Base-by-base conservation (phyloP, 2,113 vertebrate genomes). In the Polypterus bichir region DNA sequence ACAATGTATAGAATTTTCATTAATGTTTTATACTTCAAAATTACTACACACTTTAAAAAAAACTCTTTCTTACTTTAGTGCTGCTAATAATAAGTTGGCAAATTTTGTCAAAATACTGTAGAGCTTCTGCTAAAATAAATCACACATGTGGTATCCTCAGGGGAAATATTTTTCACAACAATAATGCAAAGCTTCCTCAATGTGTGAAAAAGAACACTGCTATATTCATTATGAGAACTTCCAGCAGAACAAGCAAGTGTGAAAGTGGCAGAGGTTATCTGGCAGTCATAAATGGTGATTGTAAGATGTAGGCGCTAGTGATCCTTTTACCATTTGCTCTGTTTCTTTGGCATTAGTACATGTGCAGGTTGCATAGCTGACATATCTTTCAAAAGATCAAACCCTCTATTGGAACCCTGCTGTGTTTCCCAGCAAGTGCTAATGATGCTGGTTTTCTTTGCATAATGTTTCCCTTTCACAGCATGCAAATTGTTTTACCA, bases 211-310 rank as follows among this genome's bases (percentile, higher is more conserved):
- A 27, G 27, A 27, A 82, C 77, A 76, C 82, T 87, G 81, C 69
- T 83, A 80, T 74, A 82, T 83, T 81, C 85, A 86, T 87, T 79
- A 86, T 63, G 59, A 64, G 9, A 73, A 73, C 74, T 64, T 67
- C 78, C 80, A 81, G 70, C 62, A 71, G 78, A 81, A 73, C 65
- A 74, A 65, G 27, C 11, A 5, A 64, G 59, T 78, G 74, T 65
- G 66, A 60, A 68, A 27, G 44, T 76, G 66, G 3, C 64, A 69
- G 0, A 0, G 56, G 65, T 65, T 66, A 75, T 73, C 61, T 66
- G 61, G 71, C 71, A 70, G 46, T 58, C 64, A 10, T 66, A 68
- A 75, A 68, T 57, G 62, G 53, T 7, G 68, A 46, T 65, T 74
- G 71, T 8, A 55, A 66, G 68, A 65, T 71, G 74, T 73, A 75